Base-by-base conservation (phyloP, 2,797 vertebrate species). In the Coregonus ussuriensis region DNA sequence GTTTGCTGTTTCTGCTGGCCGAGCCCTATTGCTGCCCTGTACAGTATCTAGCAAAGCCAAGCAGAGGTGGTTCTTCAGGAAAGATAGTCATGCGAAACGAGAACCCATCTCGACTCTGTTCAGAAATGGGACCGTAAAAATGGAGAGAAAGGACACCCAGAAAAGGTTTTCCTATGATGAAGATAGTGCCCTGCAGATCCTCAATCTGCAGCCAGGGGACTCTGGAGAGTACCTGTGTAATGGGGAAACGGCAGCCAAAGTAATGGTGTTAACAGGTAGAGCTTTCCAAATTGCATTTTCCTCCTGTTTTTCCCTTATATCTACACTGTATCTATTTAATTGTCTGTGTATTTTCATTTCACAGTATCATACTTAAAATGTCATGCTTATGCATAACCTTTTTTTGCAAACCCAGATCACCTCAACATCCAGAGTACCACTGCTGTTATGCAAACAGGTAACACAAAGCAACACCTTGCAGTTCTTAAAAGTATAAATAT, bases 21-120 rank as follows among this genome's bases (percentile, higher is more conserved):
- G 89, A 66, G 91, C 88, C 0, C 86, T 92, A 82, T 80, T 92
- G 74, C 85, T 93, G 1, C 86, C 88, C 52, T 93, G 91, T 79
- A 77, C 73, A 6, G 6, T 63, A 51, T 81, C 85, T 21, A 29
- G 31, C 41, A 89, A 75, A 47, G 54, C 15, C 72, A 87, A 74
- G 18, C 87, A 87, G 77, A 68, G 74, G 51, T 93, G 91, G 92
- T 74, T 69, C 1, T 81, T 82, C 29, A 83, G 77, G 71, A 15
- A 47, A 66, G 54, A 4, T 0, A 66, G 75, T 0, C 56, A 67
- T 56, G 37, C 53, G 3, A 79, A 15, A 72, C 62, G 47, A 0
- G 82, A 88, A 67, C 29, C 71, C 18, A 75, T 93, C 80, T 83
- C 90, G 15, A 91, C 89, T 11, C 81, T 74, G 3, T 92, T 82